phyloP scores from a whole-genome alignment of 1,140 invertebrate genomes.

The Ceratitis capitata region DNA sequence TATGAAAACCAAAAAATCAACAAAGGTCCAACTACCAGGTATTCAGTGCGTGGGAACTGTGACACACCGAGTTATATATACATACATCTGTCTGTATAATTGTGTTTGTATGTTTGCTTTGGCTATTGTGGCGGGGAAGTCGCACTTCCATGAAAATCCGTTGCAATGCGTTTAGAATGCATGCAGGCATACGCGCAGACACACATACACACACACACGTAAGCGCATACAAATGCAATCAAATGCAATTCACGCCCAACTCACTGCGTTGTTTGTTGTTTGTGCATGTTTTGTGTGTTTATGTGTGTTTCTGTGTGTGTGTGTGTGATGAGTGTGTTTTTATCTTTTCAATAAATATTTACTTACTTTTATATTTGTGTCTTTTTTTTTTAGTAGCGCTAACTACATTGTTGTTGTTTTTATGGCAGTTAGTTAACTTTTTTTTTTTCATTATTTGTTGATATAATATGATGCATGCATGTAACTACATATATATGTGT shows the following conservation, averaged over 20 bases:
- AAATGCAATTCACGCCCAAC: neutral
- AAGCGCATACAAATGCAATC: neutral
- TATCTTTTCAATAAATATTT: constrained; percentile 22
- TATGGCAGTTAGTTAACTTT: no score
- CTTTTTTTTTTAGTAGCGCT: no score
- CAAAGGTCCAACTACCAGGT: neutral
- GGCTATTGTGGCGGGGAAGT: neutral
- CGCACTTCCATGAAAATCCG: constrained; percentile 17
- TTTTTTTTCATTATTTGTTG: neutral
- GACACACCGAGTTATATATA: neutral
- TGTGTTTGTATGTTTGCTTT: neutral
- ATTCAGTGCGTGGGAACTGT: constrained; percentile 29
- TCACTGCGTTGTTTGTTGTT: neutral
- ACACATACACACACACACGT: neutral
- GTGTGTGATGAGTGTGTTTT: neutral
- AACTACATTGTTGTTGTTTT: neutral
- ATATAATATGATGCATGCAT: neutral
- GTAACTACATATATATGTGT: no score
- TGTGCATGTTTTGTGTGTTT: no score
- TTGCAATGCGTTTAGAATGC: neutral
- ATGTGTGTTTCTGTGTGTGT: neutral
- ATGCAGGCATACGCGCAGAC: neutral
- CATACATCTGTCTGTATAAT: neutral
- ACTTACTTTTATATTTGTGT: no score
- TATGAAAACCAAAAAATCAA: no score